Conservation (phyloP, 2,888 invertebrate species). For the Gari tellinella region DNA sequence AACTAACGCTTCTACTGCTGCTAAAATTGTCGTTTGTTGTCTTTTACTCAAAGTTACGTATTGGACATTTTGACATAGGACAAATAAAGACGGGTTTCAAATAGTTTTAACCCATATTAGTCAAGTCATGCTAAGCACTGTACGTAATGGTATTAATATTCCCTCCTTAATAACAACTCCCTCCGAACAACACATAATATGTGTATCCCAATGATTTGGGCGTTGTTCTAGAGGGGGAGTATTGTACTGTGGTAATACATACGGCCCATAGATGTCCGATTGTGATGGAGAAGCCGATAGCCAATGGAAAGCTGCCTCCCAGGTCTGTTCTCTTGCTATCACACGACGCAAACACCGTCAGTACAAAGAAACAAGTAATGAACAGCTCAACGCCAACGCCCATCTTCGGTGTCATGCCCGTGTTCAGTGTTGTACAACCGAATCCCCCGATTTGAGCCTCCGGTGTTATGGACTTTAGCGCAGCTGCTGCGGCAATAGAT, state of each 20-base stretch:
- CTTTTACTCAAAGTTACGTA: too few relatives aligned
- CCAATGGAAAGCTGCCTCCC: conserved; percentile 90
- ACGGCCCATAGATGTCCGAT: conserved; percentile 94
- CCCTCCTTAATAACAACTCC: too few relatives aligned
- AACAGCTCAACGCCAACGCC: conserved; percentile 93
- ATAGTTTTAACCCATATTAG: too few relatives aligned
- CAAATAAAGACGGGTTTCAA: too few relatives aligned
- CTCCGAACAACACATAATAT: too few relatives aligned
- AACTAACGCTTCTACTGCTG: too few relatives aligned
- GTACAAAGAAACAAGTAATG: conserved; percentile 93
- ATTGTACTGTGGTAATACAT: conserved; percentile 85
- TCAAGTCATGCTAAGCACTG: too few relatives aligned
- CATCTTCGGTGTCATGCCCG: conserved; percentile 87
- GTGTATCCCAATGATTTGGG: too few relatives aligned
- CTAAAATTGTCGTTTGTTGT: too few relatives aligned
- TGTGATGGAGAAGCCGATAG: conserved; percentile 94
- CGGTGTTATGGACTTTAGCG: conserved; percentile 87
- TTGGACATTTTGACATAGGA: too few relatives aligned
- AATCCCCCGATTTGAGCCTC: conserved; percentile 92
- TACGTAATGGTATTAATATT: too few relatives aligned
- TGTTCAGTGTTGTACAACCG: conserved; percentile 88
- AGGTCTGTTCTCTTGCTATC: conserved; percentile 92
- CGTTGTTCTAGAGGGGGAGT: too few relatives aligned
- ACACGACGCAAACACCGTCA: conserved; percentile 93
- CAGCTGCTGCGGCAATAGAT: conserved; percentile 95